Percentiles rank a stretch among this genome's conserved stretches.
These are phyloP conservation scores for Saturnia pavonia DNA, from an alignment of 2,888 invertebrate species.

Conservation along the genomic window DNA sequence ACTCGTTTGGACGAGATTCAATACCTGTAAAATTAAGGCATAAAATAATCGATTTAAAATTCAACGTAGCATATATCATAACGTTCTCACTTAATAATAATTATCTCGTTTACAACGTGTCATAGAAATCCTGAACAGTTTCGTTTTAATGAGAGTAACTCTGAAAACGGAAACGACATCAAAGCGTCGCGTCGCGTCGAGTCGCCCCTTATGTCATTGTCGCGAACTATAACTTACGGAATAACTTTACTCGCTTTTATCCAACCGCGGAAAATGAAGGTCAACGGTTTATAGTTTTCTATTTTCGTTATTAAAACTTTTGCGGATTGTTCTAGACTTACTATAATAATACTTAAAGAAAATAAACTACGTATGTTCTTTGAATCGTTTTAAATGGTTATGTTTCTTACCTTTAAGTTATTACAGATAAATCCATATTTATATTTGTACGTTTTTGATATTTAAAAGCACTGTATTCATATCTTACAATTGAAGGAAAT, in stretches of 20 bases:
- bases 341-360: neutral
- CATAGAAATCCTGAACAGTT: conserved; percentile 48
- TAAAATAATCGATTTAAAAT: no score
- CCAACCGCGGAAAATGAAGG: conserved; percentile 53
- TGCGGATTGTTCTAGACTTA: neutral
- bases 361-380: neutral
- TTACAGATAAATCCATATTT: no score
- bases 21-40: no score
- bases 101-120: conserved; percentile 42
- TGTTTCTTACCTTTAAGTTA: no score
- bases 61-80: neutral
- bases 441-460: no score
- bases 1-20: no score
- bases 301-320: conserved; percentile 12
- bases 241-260: conserved; percentile 57
- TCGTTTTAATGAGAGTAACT: conserved; percentile 59
- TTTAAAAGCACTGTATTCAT: no score
- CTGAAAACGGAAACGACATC: conserved; percentile 60
- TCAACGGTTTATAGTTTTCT: conserved; percentile 40
- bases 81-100: conserved; percentile 39
- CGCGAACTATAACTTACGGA: conserved; percentile 57
- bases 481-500: no score
- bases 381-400: neutral
- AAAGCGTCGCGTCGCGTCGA: conserved; percentile 38
- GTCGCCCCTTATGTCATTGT: conserved; percentile 61